Evolutionary conservation across 2,797 vertebrate genomes (phyloP).

Genomic region (Clamator glandarius): DNA sequence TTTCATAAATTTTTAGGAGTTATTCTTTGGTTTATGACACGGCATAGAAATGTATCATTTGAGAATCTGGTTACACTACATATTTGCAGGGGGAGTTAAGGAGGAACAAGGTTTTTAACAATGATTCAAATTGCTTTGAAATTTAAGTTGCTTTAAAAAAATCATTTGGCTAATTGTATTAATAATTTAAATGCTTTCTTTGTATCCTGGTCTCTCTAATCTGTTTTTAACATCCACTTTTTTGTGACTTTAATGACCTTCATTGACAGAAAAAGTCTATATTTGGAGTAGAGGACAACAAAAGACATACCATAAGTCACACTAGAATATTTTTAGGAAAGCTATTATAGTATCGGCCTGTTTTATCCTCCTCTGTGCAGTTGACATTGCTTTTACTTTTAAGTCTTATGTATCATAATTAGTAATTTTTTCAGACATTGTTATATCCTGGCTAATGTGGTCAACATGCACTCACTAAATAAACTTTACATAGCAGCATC

Average conservation of each 20-base stretch:
- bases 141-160: not conserved
- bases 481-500: constrained; percentile 47
- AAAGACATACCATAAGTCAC: not conserved
- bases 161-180: not conserved
- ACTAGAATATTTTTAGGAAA: constrained; percentile 9
- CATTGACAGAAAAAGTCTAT: not conserved
- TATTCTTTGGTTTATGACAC: not conserved
- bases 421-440: constrained; percentile 54
- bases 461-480: constrained; percentile 54
- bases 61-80: not conserved
- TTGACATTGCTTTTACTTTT: constrained; percentile 28
- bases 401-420: constrained; percentile 14
- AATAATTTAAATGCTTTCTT: not conserved
- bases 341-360: not conserved
- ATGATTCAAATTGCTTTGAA: not conserved
- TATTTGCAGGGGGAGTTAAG: not conserved
- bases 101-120: not conserved
- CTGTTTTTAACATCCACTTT: not conserved
- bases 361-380: not conserved
- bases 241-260: not conserved
- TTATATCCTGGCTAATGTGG: constrained; percentile 38
- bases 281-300: not conserved
- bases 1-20: not conserved
- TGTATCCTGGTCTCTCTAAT: not conserved
- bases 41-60: not conserved